Evolutionary conservation across 1,140 invertebrate genomes (phyloP).

Genomic region (Aporrectodea caliginosa): DNA sequence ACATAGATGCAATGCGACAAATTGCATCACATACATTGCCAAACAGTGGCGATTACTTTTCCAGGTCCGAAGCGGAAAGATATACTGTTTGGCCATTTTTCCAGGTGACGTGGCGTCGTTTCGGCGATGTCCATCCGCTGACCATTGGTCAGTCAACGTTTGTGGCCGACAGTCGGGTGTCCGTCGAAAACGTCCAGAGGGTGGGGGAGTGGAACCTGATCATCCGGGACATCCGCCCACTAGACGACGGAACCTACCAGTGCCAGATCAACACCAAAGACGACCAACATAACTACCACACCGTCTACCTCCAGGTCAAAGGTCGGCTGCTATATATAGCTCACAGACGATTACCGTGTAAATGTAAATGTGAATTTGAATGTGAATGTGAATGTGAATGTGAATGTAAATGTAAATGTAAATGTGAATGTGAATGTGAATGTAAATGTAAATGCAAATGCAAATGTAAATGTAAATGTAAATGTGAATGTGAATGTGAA

Average conservation of each 20-base stretch:
- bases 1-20: not conserved
- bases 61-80: not conserved
- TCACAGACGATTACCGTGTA: no score
- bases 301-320: slow-evolving; percentile 29
- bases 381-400: no score
- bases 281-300: slow-evolving; percentile 11
- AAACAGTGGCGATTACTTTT: not conserved
- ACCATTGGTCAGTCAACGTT: slow-evolving; percentile 18
- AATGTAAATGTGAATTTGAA: no score
- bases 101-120: slow-evolving; percentile 17
- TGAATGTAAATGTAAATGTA: no score
- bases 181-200: slow-evolving; percentile 20
- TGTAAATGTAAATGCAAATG: no score
- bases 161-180: slow-evolving; percentile 28
- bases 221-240: slow-evolving; percentile 30
- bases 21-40: not conserved
- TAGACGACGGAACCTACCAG: slow-evolving; percentile 31
- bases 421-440: no score
- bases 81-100: not conserved
- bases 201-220: slow-evolving; percentile 32
- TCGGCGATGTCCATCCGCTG: slow-evolving; percentile 16
- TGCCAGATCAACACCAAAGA: slow-evolving; percentile 34
- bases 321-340: no score
- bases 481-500: no score
- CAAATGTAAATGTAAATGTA: no score